Evolutionary conservation across 1,140 invertebrate genomes (phyloP).

Genomic region (Spodoptera frugiperda): DNA sequence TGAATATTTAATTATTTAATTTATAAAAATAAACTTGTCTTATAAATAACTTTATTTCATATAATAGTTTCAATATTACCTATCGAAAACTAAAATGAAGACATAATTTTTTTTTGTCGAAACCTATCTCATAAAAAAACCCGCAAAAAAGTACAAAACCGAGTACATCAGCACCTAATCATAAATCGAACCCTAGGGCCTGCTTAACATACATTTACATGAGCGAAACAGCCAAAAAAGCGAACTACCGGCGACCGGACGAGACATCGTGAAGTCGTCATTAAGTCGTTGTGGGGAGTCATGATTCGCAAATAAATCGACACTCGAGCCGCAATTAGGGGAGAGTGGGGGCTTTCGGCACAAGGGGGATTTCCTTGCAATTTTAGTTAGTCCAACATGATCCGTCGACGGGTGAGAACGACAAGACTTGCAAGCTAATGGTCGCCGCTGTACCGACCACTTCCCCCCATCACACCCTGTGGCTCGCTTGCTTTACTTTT

Average conservation of each 20-base stretch:
- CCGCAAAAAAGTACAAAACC: background rate
- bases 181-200: background rate
- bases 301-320: slow-evolving; percentile 78
- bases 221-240: slow-evolving; percentile 34
- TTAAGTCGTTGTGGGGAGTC: slow-evolving; percentile 60
- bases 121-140: background rate
- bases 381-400: slow-evolving; percentile 81
- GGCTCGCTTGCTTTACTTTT: slow-evolving; percentile 21
- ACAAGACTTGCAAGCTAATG: slow-evolving; percentile 73
- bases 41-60: too few species aligned
- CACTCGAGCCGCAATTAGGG: slow-evolving; percentile 75
- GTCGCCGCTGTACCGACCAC: slow-evolving; percentile 1
- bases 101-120: too few species aligned
- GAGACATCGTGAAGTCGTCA: slow-evolving; percentile 54
- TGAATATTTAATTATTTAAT: too few species aligned
- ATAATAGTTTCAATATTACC: too few species aligned
- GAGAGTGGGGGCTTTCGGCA: slow-evolving; percentile 55
- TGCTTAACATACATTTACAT: background rate
- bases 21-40: too few species aligned
- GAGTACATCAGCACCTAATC: slow-evolving; percentile 4
- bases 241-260: slow-evolving; percentile 40
- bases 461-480: background rate
- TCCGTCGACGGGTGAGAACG: slow-evolving; percentile 68
- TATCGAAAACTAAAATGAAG: too few species aligned
- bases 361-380: slow-evolving; percentile 75